A percentile compares a stretch with the other conserved stretches of the same genome.
Conservation (phyloP, 2,888 invertebrate genomes). For the Acleris laterana region DNA sequence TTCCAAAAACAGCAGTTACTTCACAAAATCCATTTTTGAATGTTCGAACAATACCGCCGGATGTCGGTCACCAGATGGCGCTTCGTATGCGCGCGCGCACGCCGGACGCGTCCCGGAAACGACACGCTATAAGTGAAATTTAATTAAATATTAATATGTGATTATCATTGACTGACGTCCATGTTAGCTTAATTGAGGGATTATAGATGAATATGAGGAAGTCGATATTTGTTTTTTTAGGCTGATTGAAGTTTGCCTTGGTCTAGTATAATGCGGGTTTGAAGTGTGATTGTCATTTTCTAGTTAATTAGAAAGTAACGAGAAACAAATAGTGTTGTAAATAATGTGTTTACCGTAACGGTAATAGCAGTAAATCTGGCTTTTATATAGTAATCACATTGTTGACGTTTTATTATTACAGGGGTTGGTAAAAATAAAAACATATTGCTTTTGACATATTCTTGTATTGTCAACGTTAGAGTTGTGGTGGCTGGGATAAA, state of each 20-base stretch:
- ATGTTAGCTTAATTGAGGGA: slow-evolving; percentile 29
- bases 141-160: slow-evolving; percentile 71
- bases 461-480: too few relatives aligned
- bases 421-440: too few relatives aligned
- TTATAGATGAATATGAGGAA: neutral
- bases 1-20: slow-evolving; percentile 3
- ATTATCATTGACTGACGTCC: slow-evolving; percentile 46
- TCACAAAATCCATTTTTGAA: slow-evolving; percentile 38
- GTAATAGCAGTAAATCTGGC: too few relatives aligned
- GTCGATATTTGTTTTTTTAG: neutral
- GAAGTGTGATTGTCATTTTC: neutral
- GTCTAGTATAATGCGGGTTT: neutral
- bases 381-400: too few relatives aligned
- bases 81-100: slow-evolving; percentile 68
- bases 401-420: too few relatives aligned
- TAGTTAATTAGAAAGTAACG: neutral
- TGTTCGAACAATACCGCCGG: slow-evolving; percentile 42
- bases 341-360: too few relatives aligned
- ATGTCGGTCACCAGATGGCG: slow-evolving; percentile 53
- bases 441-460: too few relatives aligned
- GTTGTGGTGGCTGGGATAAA: too few relatives aligned
- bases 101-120: slow-evolving; percentile 54
- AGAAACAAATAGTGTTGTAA: neutral
- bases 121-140: slow-evolving; percentile 63
- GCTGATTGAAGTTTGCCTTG: neutral